Base-by-base conservation (phyloP, 2,797 vertebrate genomes). In the Fratercula arctica region DNA sequence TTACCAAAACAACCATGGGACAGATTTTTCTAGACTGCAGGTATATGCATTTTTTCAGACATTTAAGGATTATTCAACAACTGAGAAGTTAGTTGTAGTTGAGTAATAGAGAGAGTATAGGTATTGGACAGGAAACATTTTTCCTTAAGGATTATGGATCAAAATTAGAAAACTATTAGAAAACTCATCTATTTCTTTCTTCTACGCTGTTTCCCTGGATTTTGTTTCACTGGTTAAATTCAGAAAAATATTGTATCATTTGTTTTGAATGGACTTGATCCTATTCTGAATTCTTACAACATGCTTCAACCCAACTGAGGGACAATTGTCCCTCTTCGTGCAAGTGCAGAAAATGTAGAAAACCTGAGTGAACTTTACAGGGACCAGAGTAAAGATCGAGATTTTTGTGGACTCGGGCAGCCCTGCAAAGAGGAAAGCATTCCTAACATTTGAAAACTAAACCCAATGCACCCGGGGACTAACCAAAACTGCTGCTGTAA, bases 261-360 rank as follows among this genome's bases (percentile, higher is more conserved):
- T 70, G 9, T 66, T 85, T 37, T 61, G 7, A 66, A 79, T 19
- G 7, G 14, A 43, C 13, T 64, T 33, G 26, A 41, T 15, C 13
- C 5, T 37, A 46, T 25, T 51, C 29, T 54, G 48, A 83, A 75
- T 82, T 70, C 59, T 64, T 51, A 84, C 0, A 1, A 70, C 0
- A 0, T 59, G 48, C 16, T 10, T 90, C 33, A 63, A 51, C 7
- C 7, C 29, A 85, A 0, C 8, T 23, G 16, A 85, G 5, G 24
- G 5, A 70, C 39, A 89, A 23, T 13, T 21, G 1, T 6, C 66
- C 59, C 0, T 0, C 35, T 29, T 61, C 10, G 2, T 45, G 10
- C 17, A 76, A 85, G 21, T 5, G 5, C 6, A 37, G 21, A 79
- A 84, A 79, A 69, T 0, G 8, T 6, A 88, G 20, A 64, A 88